Conservation (phyloP, 2,797 vertebrate genomes). For the Tiaroga cobitis region DNA sequence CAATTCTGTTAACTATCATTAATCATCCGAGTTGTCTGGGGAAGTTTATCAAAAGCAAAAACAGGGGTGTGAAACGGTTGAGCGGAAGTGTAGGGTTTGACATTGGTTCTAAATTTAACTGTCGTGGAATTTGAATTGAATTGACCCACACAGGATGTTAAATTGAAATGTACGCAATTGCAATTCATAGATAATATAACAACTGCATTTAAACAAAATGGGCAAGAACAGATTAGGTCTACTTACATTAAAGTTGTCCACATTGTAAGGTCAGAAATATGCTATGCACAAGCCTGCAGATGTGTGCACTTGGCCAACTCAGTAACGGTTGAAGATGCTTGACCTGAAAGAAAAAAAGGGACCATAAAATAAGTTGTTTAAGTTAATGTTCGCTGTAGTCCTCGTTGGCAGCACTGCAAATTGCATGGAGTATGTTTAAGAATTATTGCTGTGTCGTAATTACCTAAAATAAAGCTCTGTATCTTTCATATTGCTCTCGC, state of each 20-base stretch:
- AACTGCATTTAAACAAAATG: background rate
- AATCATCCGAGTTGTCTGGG: conserved; percentile 88
- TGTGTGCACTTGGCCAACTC: background rate
- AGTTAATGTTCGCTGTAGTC: background rate
- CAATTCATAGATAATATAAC: background rate
- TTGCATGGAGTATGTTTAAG: background rate
- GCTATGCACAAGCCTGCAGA: background rate
- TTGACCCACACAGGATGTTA: background rate
- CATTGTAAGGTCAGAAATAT: background rate
- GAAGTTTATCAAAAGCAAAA: conserved; percentile 94
- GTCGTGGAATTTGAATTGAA: conserved; percentile 1
- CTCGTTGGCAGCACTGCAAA: background rate
- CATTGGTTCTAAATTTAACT: conserved; percentile 9
- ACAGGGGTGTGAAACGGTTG: conserved; percentile 63
- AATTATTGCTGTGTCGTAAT: background rate
- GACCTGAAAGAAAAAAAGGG: background rate
- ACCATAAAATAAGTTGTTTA: background rate
- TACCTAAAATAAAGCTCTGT: background rate
- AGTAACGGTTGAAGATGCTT: background rate
- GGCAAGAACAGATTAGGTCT: background rate
- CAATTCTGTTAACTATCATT: conserved; percentile 93
- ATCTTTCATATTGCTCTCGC: background rate
- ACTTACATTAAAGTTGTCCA: background rate
- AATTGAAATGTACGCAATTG: background rate
- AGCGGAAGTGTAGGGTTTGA: conserved; percentile 4